Percentiles rank a stretch among this genome's conserved stretches.
Evolutionary conservation across 2,888 invertebrate species (phyloP).

Genomic region (Papilio protenor): DNA sequence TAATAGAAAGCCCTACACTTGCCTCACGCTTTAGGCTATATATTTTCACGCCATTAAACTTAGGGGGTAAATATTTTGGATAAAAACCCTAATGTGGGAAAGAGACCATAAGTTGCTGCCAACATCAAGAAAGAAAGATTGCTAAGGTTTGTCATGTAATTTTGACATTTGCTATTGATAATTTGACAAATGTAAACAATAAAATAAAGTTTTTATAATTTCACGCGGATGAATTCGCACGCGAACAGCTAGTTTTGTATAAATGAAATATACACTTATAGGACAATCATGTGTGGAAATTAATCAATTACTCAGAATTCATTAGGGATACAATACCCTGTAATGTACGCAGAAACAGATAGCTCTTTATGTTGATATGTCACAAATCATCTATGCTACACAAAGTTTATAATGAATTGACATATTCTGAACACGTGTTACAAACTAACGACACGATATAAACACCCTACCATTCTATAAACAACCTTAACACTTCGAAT

Average conservation of each 20-base stretch:
- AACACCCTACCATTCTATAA: slow-evolving; percentile 50
- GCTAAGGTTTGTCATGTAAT: no score
- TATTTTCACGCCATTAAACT: no score
- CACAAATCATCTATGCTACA: slow-evolving; percentile 81
- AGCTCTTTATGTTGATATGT: slow-evolving; percentile 79
- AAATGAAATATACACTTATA: not conserved
- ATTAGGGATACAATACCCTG: slow-evolving; percentile 70
- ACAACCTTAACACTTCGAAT: slow-evolving; percentile 47
- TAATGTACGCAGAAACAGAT: slow-evolving; percentile 75
- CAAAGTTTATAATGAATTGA: slow-evolving; percentile 84
- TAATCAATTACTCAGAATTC: slow-evolving; percentile 77
- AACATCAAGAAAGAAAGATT: no score
- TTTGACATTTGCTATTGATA: no score
- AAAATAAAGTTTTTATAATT: no score
- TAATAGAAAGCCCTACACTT: no score
- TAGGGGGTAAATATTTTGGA: no score
- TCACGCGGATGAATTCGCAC: no score
- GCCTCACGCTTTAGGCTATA: no score
- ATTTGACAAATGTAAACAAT: no score
- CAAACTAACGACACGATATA: slow-evolving; percentile 55
- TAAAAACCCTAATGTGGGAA: no score
- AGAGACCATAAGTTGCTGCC: no score
- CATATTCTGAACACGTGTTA: slow-evolving; percentile 74
- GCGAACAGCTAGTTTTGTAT: not conserved
- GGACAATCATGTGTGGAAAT: slow-evolving; percentile 60